Evolutionary conservation across 2,888 invertebrate species (phyloP), one percentile per base, ranked within the genome.

Genomic region (Abrostola tripartita): DNA sequence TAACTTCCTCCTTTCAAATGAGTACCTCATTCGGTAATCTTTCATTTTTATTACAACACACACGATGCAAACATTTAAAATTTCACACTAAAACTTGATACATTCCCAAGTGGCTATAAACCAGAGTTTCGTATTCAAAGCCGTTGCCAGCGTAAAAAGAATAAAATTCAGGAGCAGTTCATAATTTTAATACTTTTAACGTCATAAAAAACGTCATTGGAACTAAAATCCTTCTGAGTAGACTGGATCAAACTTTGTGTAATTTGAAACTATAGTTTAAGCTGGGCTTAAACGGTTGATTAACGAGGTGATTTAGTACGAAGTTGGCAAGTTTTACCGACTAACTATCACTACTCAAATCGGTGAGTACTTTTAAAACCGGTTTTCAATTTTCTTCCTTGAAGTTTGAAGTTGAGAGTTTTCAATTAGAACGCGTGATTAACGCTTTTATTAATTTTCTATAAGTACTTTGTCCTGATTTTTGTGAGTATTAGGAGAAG

Each of bases 221-320:
- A 68, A 73, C 66, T 79, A 65, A 77, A 79, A 68, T 68, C 75
- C 72, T 70, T 64, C 65, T 61, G 61, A 62, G 71, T 64, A 53
- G 67, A 77, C 64, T 81, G 77, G 79, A 83, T 85, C 82, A 85
- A 85, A 84, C 82, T 85, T 86, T 80, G 78, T 82, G 85, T 86
- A 86, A 87, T 85, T 85, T 81, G 81, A 80, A 88, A 88, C 87
- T 88, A 85, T 85, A 87, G 83, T 84, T 86, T 85, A 86, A 89
- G 85, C 86, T 74, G 74, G 69, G 82, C 85, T 90, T 87, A 87
- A 90, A 86, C 83, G 85, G 84, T 85, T 88, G 90, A 90, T 90
- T 89, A 90, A 88, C 87, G 88, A 86, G 81, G 76, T 79, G 83
- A 82, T 87, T 85, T 81, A 82, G 76, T 78, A 57, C 71, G 72